Evolutionary conservation across 1,140 invertebrate species (phyloP).

Genomic region (Chelonus insularis): DNA sequence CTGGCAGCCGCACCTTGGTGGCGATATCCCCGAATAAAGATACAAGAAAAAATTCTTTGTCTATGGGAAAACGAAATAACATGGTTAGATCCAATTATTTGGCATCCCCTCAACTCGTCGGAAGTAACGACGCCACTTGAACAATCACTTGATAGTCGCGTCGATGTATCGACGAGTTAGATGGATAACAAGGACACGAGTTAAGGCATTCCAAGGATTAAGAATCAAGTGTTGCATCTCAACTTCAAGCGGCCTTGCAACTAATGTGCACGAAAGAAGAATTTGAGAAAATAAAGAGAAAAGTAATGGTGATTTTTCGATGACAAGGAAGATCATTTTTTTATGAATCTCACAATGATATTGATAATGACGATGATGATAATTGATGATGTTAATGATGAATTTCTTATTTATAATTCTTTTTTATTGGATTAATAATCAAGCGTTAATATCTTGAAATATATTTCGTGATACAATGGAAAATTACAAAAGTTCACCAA

Average conservation of each 20-base stretch:
- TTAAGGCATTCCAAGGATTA: conserved; percentile 19
- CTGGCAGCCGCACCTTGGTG: conserved; percentile 19
- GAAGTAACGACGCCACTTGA: conserved; percentile 28
- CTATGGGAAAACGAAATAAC: conserved; percentile 15
- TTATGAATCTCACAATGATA: not conserved
- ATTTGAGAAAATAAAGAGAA: not conserved
- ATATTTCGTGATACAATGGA: too few species aligned
- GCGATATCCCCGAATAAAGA: conserved; percentile 31
- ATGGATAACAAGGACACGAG: conserved; percentile 24
- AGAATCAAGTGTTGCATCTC: too few species aligned
- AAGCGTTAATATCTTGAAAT: too few species aligned
- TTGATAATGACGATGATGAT: not conserved
- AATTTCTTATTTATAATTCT: not conserved
- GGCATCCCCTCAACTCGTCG: conserved; percentile 19
- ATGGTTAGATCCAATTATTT: conserved; percentile 19
- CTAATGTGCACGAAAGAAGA: not conserved
- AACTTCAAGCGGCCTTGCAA: conserved; percentile 14
- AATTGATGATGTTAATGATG: not conserved
- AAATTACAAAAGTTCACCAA: too few species aligned
- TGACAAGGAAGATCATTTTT: conserved; percentile 12
- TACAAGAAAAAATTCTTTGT: not conserved
- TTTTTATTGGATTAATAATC: not conserved
- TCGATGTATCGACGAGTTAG: conserved; percentile 33
- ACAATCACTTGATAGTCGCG: conserved; percentile 32
- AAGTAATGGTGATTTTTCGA: conserved; percentile 16